A percentile compares a stretch with the other conserved stretches of the same genome.
These are phyloP conservation scores for Agrotis segetum DNA, from an alignment of 2,888 invertebrate species.

Conservation along the genomic window DNA sequence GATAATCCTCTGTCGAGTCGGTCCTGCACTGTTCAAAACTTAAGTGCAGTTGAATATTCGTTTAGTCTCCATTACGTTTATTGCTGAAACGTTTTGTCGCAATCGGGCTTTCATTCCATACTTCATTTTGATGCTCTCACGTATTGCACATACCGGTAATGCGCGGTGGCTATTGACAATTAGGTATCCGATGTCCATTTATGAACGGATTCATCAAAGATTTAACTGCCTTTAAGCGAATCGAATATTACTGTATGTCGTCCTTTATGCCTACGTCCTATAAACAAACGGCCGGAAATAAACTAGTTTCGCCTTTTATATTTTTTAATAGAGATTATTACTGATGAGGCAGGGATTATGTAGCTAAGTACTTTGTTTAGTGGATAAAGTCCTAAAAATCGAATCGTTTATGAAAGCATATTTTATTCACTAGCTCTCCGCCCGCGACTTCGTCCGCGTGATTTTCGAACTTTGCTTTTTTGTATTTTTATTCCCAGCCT, in stretches of 20 bases:
- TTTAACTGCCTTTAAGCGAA: background rate
- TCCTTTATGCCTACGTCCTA: background rate
- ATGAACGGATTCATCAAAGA: background rate
- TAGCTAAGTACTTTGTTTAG: too few relatives aligned
- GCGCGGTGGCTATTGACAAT: slow-evolving; percentile 12
- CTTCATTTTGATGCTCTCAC: slow-evolving; percentile 16
- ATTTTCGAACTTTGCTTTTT: too few relatives aligned
- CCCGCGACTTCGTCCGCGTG: too few relatives aligned
- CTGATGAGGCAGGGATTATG: too few relatives aligned
- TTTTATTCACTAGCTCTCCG: too few relatives aligned
- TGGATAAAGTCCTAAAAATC: too few relatives aligned
- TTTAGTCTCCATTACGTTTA: slow-evolving; percentile 27
- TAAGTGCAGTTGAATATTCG: slow-evolving; percentile 26
- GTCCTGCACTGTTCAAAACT: slow-evolving; percentile 3
- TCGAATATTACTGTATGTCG: background rate
- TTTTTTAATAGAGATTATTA: too few relatives aligned
- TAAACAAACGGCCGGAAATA: too few relatives aligned
- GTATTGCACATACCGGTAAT: background rate
- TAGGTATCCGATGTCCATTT: background rate
- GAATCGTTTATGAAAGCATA: too few relatives aligned
- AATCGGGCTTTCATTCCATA: slow-evolving; percentile 4
- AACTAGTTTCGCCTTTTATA: too few relatives aligned
- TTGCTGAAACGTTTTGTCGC: slow-evolving; percentile 21
- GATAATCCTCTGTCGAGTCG: background rate
- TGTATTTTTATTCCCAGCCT: too few relatives aligned